phyloP scores from a whole-genome alignment of 92 coral and sea anemone genomes.

The Actinernus sp. region DNA sequence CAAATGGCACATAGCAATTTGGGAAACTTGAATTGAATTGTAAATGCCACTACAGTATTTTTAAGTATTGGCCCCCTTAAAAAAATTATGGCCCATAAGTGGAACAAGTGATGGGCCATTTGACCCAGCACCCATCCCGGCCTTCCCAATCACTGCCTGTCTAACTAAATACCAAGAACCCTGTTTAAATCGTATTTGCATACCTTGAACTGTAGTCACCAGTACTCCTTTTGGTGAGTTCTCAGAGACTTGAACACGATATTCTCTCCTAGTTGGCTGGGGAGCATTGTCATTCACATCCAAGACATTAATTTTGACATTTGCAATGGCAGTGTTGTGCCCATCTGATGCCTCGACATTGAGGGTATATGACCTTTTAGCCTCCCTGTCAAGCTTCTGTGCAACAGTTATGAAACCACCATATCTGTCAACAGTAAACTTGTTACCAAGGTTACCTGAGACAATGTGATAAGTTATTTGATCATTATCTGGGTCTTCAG shows the following conservation, averaged over 20 bases:
- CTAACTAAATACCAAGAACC: too few relatives aligned
- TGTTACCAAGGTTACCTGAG: constrained; percentile 83
- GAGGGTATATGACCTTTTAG: constrained; percentile 55
- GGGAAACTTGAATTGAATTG: too few relatives aligned
- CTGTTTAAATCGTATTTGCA: neutral
- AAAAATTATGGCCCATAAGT: too few relatives aligned
- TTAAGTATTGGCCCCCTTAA: too few relatives aligned
- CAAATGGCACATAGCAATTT: too few relatives aligned
- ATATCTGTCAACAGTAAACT: constrained; percentile 66
- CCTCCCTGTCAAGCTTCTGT: constrained; percentile 70
- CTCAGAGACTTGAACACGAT: constrained; percentile 77
- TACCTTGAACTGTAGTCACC: constrained; percentile 89
- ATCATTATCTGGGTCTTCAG: constrained; percentile 71
- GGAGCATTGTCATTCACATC: constrained; percentile 95
- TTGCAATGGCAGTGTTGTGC: constrained; percentile 57
- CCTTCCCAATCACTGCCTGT: neutral
- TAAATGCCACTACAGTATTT: too few relatives aligned
- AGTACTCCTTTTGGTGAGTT: constrained; percentile 64
- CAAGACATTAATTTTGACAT: constrained; percentile 52
- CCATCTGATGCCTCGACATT: constrained; percentile 81
- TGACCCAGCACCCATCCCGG: neutral
- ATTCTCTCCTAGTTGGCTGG: constrained; percentile 82
- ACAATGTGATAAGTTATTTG: constrained; percentile 42
- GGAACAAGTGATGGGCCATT: too few relatives aligned
- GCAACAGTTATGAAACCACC: constrained; percentile 65